Evolutionary conservation across 2,888 invertebrate genomes (phyloP).

Genomic region (Melipona beecheii): DNA sequence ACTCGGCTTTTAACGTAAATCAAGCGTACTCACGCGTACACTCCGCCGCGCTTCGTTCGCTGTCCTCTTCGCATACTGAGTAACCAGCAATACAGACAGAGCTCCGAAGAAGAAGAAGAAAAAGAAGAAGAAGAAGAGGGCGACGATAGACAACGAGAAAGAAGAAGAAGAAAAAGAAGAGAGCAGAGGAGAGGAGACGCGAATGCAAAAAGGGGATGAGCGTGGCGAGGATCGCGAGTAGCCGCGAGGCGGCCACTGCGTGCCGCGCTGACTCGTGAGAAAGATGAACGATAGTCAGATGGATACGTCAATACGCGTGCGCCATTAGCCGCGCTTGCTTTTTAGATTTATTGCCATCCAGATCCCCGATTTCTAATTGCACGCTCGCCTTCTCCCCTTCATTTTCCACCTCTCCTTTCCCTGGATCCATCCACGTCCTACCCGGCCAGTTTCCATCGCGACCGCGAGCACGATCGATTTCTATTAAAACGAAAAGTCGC

Average conservation of each 20-base stretch:
- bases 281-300: constrained; percentile 78
- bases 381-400: constrained; percentile 49
- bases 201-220: neutral
- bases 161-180: neutral
- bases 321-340: constrained; percentile 68
- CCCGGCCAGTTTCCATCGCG: neutral
- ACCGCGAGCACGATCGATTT: constrained; percentile 54
- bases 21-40: constrained; percentile 64
- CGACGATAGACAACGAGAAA: neutral
- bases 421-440: no score
- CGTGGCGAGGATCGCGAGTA: constrained; percentile 45
- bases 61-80: constrained; percentile 15
- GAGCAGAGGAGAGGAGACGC: neutral
- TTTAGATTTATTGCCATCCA: constrained; percentile 73
- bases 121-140: neutral
- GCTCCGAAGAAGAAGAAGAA: neutral
- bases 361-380: constrained; percentile 77
- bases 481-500: constrained; percentile 62
- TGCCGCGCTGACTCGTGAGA: constrained; percentile 72
- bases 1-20: constrained; percentile 70
- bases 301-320: constrained; percentile 74
- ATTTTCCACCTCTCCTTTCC: neutral
- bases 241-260: constrained; percentile 62
- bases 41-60: neutral
- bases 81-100: constrained; percentile 1